Evolutionary conservation across 37 sponge, comb jelly and placozoan species (phyloP).

Genomic region (Petrosia ficiformis): DNA sequence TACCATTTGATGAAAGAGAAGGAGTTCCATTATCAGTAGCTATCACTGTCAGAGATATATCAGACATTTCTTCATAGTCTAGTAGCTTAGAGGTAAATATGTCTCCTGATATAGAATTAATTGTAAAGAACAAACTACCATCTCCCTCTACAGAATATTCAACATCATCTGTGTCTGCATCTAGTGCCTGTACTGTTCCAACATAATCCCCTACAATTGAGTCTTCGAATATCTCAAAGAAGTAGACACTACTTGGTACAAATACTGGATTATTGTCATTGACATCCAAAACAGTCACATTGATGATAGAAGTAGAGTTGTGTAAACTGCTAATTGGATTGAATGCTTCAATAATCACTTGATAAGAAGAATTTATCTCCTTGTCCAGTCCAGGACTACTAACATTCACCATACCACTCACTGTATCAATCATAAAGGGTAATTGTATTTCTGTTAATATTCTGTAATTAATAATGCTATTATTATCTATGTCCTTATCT

Average conservation of each 20-base stretch:
- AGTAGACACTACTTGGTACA: not conserved
- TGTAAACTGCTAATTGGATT: slow-evolving; percentile 35
- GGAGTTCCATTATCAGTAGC: slow-evolving; percentile 61
- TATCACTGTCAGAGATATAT: slow-evolving; percentile 4
- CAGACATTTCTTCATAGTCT: slow-evolving; percentile 27
- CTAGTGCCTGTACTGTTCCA: slow-evolving; percentile 30
- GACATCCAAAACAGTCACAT: slow-evolving; percentile 35
- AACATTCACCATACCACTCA: slow-evolving; percentile 27
- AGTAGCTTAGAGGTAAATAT: slow-evolving; percentile 12
- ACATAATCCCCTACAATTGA: slow-evolving; percentile 24
- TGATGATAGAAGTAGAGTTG: slow-evolving; percentile 34
- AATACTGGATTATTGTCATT: slow-evolving; percentile 66
- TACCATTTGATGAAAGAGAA: slow-evolving; percentile 10
- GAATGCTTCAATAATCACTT: slow-evolving; percentile 29
- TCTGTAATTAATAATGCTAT: slow-evolving; percentile 29
- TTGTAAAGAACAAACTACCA: too few relatives aligned
- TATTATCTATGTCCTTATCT: slow-evolving; percentile 47
- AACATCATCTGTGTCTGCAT: slow-evolving; percentile 15
- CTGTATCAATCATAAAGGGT: slow-evolving; percentile 34
- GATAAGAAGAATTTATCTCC: slow-evolving; percentile 9
- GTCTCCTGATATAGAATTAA: too few relatives aligned
- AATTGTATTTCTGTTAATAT: slow-evolving; percentile 6
- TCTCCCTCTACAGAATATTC: slow-evolving; percentile 31
- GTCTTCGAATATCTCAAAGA: slow-evolving; percentile 31
- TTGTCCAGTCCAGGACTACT: slow-evolving; percentile 38